Conservation (phyloP, 2,113 vertebrate species). For the Carollia perspicillata region DNA sequence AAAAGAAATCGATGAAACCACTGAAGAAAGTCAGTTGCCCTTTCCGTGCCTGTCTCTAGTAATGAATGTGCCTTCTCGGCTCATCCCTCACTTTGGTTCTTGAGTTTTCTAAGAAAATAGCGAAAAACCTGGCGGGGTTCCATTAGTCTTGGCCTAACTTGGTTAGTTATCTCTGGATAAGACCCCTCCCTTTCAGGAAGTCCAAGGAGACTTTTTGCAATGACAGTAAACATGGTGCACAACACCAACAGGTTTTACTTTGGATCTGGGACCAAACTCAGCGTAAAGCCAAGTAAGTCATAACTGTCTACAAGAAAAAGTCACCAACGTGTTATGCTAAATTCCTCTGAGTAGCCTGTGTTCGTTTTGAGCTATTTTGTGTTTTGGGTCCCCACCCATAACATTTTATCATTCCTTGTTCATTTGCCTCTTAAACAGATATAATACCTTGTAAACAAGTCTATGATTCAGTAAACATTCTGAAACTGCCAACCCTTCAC, state of each 20-base stretch:
- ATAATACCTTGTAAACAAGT: not conserved
- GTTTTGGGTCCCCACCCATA: not conserved
- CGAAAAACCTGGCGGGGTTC: not conserved
- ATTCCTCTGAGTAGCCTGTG: not conserved
- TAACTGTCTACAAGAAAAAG: not conserved
- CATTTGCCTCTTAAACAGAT: not conserved
- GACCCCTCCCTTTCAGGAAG: not conserved
- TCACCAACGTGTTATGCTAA: not conserved
- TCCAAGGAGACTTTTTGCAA: slow-evolving; percentile 59
- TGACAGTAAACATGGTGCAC: slow-evolving; percentile 47
- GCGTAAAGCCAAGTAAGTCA: slow-evolving; percentile 70
- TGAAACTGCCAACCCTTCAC: not conserved
- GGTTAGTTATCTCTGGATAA: not conserved
- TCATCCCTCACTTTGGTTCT: slow-evolving; percentile 55
- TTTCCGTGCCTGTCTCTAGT: slow-evolving; percentile 67
- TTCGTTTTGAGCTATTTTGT: not conserved
- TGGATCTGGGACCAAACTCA: slow-evolving; percentile 70
- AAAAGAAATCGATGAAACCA: slow-evolving; percentile 66
- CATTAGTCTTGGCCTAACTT: not conserved
- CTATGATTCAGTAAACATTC: not conserved
- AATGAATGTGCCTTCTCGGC: slow-evolving; percentile 62
- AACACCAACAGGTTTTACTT: not conserved
- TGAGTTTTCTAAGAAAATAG: slow-evolving; percentile 37
- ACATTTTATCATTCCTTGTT: not conserved
- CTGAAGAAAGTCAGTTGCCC: slow-evolving; percentile 63